A percentile compares a stretch with the other conserved stretches of the same genome.
Evolutionary conservation across 92 coral and sea anemone species (phyloP).

Genomic region (Ricordea florida): DNA sequence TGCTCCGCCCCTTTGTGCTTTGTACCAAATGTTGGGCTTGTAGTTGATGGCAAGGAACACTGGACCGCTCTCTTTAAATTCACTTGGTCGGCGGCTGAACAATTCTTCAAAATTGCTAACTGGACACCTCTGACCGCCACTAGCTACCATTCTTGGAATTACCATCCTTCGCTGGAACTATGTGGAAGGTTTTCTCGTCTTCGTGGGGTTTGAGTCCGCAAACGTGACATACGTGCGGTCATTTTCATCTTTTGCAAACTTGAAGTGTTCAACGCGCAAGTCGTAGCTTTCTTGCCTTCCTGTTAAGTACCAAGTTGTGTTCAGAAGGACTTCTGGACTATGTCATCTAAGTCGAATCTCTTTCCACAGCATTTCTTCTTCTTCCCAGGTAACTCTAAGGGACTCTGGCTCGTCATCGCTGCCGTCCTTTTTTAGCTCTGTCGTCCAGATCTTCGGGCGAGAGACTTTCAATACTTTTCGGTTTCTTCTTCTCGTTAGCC

Average conservation of each 20-base stretch:
- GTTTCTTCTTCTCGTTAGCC: too few species aligned
- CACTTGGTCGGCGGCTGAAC: too few species aligned
- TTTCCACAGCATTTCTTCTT: slow-evolving; percentile 27
- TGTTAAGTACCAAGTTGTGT: slow-evolving; percentile 55
- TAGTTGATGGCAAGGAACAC: too few species aligned
- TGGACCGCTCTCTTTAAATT: too few species aligned
- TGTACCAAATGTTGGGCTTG: too few species aligned
- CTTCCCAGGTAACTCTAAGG: slow-evolving; percentile 39
- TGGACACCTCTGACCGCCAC: not conserved
- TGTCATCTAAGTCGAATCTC: slow-evolving; percentile 23
- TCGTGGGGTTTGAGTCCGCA: not conserved
- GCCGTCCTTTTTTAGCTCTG: too few species aligned
- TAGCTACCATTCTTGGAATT: not conserved
- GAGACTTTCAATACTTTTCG: too few species aligned
- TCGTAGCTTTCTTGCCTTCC: slow-evolving; percentile 15
- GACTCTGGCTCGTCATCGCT: too few species aligned
- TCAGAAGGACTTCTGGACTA: slow-evolving; percentile 15
- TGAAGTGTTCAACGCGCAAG: not conserved
- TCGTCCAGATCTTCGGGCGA: too few species aligned
- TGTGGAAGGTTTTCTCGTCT: not conserved
- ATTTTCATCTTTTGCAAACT: not conserved
- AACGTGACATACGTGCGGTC: slow-evolving; percentile 1
- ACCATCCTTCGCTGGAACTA: not conserved
- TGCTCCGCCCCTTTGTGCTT: too few species aligned
- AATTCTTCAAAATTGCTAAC: not conserved